These are phyloP conservation scores for Gadus chalcogrammus DNA, from an alignment of 2,113 vertebrate genomes.

Conservation along the genomic window DNA sequence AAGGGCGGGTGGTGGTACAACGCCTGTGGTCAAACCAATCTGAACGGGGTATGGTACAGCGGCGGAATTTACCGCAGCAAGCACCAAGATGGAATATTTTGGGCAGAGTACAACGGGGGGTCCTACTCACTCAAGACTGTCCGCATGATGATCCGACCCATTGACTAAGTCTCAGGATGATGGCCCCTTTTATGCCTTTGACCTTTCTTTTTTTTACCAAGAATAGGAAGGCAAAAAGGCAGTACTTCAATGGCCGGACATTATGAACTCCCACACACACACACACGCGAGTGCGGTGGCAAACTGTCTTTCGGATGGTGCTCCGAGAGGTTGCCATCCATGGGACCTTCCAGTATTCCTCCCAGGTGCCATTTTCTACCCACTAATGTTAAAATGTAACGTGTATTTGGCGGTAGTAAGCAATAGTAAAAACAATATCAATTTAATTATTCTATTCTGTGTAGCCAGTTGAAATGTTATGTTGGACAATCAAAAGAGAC, in stretches of 20 bases:
- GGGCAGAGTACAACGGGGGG: constrained; percentile 95
- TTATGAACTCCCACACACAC: constrained; percentile 14
- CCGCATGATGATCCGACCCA: constrained; percentile 94
- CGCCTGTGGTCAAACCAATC: constrained; percentile 93
- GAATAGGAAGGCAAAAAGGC: constrained; percentile 5
- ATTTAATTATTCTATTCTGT: constrained; percentile 26
- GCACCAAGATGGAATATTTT: constrained; percentile 96
- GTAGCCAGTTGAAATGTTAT: constrained; percentile 12
- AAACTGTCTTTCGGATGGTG: constrained; percentile 7
- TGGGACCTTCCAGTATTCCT: constrained; percentile 20
- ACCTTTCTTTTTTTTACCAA: background rate
- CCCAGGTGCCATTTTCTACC: constrained; percentile 24
- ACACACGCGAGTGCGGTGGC: constrained; percentile 1
- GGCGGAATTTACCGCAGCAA: constrained; percentile 98
- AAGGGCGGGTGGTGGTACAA: constrained; percentile 99
- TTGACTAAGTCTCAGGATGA: constrained; percentile 72
- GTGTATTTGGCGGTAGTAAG: constrained; percentile 44
- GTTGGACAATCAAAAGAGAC: constrained; percentile 14
- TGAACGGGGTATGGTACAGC: constrained; percentile 96
- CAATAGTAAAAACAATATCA: constrained; percentile 26
- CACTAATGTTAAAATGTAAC: constrained; percentile 24
- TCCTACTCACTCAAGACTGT: constrained; percentile 93
- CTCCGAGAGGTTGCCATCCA: constrained; percentile 24
- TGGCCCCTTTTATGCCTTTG: background rate
- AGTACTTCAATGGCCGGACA: constrained; percentile 15